phyloP scores from a whole-genome alignment of 2,113 vertebrate genomes.

The Oceanites oceanicus region DNA sequence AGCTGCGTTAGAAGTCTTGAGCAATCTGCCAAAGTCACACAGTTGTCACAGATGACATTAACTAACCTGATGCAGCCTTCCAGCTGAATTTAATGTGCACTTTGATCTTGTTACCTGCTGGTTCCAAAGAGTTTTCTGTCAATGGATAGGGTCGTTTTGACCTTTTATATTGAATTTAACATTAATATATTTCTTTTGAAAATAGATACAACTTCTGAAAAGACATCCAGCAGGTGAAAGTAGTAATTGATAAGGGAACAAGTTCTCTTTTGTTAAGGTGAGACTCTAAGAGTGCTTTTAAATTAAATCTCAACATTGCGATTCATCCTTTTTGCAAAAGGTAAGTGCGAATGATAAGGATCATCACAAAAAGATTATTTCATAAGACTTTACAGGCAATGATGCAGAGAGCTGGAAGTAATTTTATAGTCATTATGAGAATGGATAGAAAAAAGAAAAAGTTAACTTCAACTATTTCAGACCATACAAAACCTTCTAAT shows the following conservation, averaged over 20 bases:
- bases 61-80: background rate
- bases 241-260: background rate
- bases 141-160: background rate
- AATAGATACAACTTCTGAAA: background rate
- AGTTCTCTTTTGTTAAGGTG: background rate
- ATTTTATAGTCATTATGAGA: slow-evolving; percentile 10
- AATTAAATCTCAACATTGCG: background rate
- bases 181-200: background rate
- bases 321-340: background rate
- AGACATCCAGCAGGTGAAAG: background rate
- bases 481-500: background rate
- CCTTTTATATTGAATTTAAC: background rate
- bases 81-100: background rate
- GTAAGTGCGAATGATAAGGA: background rate
- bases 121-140: background rate
- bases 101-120: background rate
- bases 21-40: background rate
- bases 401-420: background rate
- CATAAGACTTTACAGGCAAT: background rate
- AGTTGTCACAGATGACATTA: background rate
- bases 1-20: background rate
- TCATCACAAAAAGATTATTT: slow-evolving; percentile 9
- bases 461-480: background rate
- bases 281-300: background rate
- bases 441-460: background rate